Evolutionary conservation across 2,888 invertebrate species (phyloP), one percentile per base, ranked within the genome.

Genomic region (Acanthosepion pharaonis): DNA sequence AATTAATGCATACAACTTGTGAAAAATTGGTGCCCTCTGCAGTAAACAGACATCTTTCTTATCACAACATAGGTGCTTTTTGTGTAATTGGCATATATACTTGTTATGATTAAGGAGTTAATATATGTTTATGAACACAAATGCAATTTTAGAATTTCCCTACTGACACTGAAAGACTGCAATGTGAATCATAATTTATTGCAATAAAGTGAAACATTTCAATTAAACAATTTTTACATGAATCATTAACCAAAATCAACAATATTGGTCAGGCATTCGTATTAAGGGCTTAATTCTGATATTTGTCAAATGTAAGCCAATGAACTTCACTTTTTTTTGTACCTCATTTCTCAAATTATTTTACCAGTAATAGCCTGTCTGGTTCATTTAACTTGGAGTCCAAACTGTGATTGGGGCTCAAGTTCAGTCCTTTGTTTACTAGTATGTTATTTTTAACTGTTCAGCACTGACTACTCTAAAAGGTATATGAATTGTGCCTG

Each of bases 131-230:
- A 92, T 51, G 49, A n/a, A 49, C 25, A 92, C 28, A 53, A 92
- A 51, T 53, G 53, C 53, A 92, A n/a, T 92, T 51, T 49, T 53
- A 92, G 49, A 92, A 92, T 51, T 53, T 42, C 49, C 53, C 92
- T 92, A 51, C 28, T 28, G 49, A 92, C 92, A 51, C 49, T 92
- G 92, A 92, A 53, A 92, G 92, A 92, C 92, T 92, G 53, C 28
- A 92, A 92, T 92, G 53, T 51, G 53, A 51, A 92, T 33, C 92
- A 53, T 92, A 53, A n/a, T 78, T 78, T 78, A 78, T 78, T n/a
- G n/a, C n/a, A 78, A 78, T 78, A 78, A 78, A 78, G 78, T 78
- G 78, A 78, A 78, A 78, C 78, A 78, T 78, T 78, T 78, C 78
- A 78, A 78, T 78, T 78, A 78, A 78, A 78, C n/a, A n/a, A n/a